Evolutionary conservation across 2,113 vertebrate species (phyloP), one percentile per base, ranked within the genome.

Genomic region (Coptodon bakossiorum): DNA sequence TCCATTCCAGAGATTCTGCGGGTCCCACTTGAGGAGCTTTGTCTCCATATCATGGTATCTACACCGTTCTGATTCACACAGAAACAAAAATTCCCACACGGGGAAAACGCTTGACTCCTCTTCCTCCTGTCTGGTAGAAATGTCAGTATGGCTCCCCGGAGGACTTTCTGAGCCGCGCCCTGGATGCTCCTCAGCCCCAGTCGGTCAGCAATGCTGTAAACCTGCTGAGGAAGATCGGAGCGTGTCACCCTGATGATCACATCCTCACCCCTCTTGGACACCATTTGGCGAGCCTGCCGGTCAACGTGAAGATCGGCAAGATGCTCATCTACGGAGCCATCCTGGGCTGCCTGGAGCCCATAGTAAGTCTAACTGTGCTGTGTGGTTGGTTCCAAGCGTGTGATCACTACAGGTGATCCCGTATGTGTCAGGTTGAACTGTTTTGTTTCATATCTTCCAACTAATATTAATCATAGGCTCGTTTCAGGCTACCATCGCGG

Each of bases 321-420:
- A 99, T 99, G 98, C 98, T 99, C 61, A 97, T 99, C 93, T 99
- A 99, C 71, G 98, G 98, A 53, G 99, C 98, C 89, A 98, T 99
- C 94, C 97, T 99, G 91, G 97, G 98, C 88, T 99, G 98, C 91
- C 96, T 99, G 89, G 98, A 99, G 87, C 97, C 98, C 29, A 97
- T 98, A 90, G 99, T 99, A 93, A 96, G 98, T 96, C 40, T 8
- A 80, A 2, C 29, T 27, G 7, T 16, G 29, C 36, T 43, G 4
- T 11, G 40, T 84, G 24, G 14, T 9, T 29, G 17, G n/a, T 29
- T 34, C 11, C 12, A n/a, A 78, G 24, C 3, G 0, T 1, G 71
- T 50, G 24, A 22, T 22, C 22, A 22, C 22, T 22, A 22, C 22
- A 22, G 22, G 56, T 59, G 56, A 31, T 59, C 56, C 27, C 27